Evolutionary conservation across 1,140 invertebrate genomes (phyloP).

Genomic region (Palaemon carinicauda): DNA sequence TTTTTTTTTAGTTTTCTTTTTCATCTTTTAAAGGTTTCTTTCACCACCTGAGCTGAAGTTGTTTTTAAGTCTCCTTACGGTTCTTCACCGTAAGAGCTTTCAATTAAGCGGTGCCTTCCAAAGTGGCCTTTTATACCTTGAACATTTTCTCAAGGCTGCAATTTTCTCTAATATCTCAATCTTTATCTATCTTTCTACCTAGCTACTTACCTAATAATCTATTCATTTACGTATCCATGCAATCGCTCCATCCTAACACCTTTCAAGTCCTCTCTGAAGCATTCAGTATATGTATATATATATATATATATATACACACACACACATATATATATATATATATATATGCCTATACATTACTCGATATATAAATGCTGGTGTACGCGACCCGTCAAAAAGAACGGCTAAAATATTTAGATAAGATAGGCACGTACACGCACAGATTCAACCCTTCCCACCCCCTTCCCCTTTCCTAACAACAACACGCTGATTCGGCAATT

Average conservation of each 20-base stretch:
- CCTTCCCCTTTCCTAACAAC: too few relatives aligned
- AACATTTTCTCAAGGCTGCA: neutral
- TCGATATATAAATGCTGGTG: neutral
- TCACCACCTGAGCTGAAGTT: neutral
- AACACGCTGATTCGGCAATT: too few relatives aligned
- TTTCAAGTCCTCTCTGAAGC: too few relatives aligned
- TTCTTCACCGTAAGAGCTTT: too few relatives aligned
- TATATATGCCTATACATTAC: neutral
- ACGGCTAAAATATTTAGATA: too few relatives aligned
- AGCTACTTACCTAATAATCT: neutral
- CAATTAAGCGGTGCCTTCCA: too few relatives aligned
- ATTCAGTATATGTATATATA: too few relatives aligned
- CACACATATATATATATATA: neutral
- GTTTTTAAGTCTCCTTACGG: too few relatives aligned
- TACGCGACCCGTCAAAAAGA: too few relatives aligned
- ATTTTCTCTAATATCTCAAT: neutral
- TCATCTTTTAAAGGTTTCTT: neutral
- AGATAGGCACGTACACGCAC: too few relatives aligned
- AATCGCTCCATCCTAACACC: neutral
- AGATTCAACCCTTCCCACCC: too few relatives aligned
- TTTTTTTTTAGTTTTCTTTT: neutral
- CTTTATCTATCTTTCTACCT: conserved; percentile 21
- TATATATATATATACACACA: too few relatives aligned
- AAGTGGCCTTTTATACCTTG: neutral
- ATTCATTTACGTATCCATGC: conserved; percentile 9